These are phyloP conservation scores for Mola mola DNA, from an alignment of 2,113 vertebrate species.

Conservation along the genomic window DNA sequence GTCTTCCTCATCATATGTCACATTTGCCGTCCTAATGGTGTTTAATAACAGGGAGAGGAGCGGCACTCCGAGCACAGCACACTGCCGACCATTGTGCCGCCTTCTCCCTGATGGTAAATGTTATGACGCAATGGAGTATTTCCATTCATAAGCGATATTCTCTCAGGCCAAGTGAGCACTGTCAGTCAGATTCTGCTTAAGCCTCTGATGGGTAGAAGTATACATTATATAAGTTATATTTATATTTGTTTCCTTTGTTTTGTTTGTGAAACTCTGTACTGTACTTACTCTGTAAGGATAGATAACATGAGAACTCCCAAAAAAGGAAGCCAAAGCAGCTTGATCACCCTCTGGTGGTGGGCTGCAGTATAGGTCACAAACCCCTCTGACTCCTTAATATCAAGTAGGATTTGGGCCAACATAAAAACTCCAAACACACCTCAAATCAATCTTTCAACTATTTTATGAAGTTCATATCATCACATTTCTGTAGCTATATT, in stretches of 20 bases:
- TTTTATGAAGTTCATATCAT: no score
- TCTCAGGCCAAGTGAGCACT: constrained; percentile 51
- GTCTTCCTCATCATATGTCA: constrained; percentile 70
- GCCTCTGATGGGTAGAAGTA: constrained; percentile 21
- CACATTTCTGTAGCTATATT: no score
- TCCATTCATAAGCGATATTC: constrained; percentile 52
- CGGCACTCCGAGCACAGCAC: constrained; percentile 27
- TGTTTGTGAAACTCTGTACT: neutral
- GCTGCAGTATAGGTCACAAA: no score
- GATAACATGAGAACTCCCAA: no score
- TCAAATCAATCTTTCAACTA: no score
- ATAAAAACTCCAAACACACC: no score
- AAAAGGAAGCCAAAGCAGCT: no score
- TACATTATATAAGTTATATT: no score
- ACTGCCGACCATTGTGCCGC: constrained; percentile 68
- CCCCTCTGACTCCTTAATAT: no score
- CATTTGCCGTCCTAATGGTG: constrained; percentile 64
- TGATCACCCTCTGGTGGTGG: no score
- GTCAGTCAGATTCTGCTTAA: constrained; percentile 52
- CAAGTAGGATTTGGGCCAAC: no score
- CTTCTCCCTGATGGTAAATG: constrained; percentile 59
- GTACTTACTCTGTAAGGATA: no score
- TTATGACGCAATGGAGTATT: constrained; percentile 68
- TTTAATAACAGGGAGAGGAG: constrained; percentile 68
- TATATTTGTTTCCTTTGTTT: neutral